A percentile compares a stretch with the other conserved stretches of the same genome.
phyloP scores from a whole-genome alignment of 2,888 invertebrate genomes.

The Xiphydria camelus region DNA sequence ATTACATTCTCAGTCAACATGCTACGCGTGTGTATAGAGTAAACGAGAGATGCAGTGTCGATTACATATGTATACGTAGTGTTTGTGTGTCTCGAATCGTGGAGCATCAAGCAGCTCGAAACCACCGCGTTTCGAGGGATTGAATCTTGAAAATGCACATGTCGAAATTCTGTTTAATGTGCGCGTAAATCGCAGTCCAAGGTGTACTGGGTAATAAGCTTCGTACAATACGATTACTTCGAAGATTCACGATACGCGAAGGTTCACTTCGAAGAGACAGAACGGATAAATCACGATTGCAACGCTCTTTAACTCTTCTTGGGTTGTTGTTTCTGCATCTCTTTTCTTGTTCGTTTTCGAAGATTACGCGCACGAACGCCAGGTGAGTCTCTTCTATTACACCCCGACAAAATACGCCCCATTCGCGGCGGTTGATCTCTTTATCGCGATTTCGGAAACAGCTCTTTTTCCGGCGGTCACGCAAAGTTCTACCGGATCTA shows the following conservation, averaged over 20 bases:
- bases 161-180: neutral
- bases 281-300: neutral
- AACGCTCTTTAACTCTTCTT: neutral
- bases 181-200: neutral
- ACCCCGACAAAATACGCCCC: neutral
- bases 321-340: too few relatives aligned
- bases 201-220: conserved; percentile 2
- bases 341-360: too few relatives aligned
- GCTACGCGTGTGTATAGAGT: neutral
- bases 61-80: too few relatives aligned
- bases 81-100: too few relatives aligned
- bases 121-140: too few relatives aligned
- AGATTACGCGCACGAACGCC: neutral
- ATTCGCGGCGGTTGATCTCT: too few relatives aligned
- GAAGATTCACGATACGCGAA: too few relatives aligned
- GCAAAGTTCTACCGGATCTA: too few relatives aligned
- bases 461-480: too few relatives aligned
- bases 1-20: conserved; percentile 1
- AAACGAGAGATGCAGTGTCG: neutral
- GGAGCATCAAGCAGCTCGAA: neutral
- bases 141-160: too few relatives aligned
- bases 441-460: too few relatives aligned
- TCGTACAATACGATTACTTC: too few relatives aligned
- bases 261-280: neutral
- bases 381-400: neutral